Evolutionary conservation across 2,113 vertebrate species (phyloP).

Genomic region (Semicossyphus pulcher): DNA sequence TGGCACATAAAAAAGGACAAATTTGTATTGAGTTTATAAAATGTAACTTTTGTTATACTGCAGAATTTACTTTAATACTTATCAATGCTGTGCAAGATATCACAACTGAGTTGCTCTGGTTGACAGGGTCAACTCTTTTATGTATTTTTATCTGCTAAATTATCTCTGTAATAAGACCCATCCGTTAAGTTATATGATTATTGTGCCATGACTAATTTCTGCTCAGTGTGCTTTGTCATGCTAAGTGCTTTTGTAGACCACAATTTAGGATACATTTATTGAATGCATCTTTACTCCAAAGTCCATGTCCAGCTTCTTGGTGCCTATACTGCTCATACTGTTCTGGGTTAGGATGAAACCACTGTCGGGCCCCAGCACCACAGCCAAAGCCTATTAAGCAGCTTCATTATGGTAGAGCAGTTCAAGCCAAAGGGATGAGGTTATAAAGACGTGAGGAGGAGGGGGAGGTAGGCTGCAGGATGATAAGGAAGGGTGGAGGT

Average conservation of each 20-base stretch:
- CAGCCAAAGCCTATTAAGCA: conserved; percentile 78
- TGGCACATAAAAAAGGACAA: too few relatives aligned
- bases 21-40: too few relatives aligned
- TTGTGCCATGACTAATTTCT: conserved; percentile 48
- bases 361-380: conserved; percentile 64
- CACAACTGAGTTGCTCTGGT: conserved; percentile 18
- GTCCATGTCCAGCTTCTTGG: conserved; percentile 52
- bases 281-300: conserved; percentile 61
- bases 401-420: conserved; percentile 75
- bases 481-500: conserved; percentile 35
- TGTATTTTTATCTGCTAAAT: conserved; percentile 44
- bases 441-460: conserved; percentile 66
- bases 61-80: background rate
- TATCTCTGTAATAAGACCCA: conserved; percentile 36
- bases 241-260: conserved; percentile 42
- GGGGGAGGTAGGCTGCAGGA: conserved; percentile 43
- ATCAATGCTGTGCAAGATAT: background rate
- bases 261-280: conserved; percentile 61
- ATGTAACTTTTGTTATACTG: too few relatives aligned
- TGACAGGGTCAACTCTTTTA: conserved; percentile 29
- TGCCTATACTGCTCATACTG: conserved; percentile 54
- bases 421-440: conserved; percentile 78
- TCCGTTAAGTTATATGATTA: conserved; percentile 39
- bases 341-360: conserved; percentile 68
- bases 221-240: conserved; percentile 50